Evolutionary conservation across 2,113 vertebrate species (phyloP), one percentile per base, ranked within the genome.

Genomic region (Serilophus lunatus): DNA sequence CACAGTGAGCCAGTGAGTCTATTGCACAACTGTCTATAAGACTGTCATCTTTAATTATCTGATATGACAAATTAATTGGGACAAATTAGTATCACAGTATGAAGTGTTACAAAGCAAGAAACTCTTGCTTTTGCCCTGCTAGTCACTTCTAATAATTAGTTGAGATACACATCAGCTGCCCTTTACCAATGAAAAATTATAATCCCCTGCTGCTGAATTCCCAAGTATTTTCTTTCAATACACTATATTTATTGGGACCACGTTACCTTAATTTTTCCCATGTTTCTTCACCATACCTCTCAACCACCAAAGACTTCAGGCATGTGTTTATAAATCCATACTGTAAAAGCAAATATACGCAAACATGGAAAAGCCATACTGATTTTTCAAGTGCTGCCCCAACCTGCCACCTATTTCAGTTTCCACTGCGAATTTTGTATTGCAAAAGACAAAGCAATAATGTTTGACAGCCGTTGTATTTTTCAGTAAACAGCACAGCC

Each of bases 301-400:
- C 98, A 68, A 98, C 94, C 51, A 98, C 95, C 92, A 98, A 66
- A 24, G 97, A 98, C 95, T 98, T 98, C 92, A 97, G 91, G 85
- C 97, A 98, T 2, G 94, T 97, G 86, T 98, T 98, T 92, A 98
- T 98, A 95, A 98, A 98, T 77, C 98, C 98, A 94, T 98, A 98
- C 98, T 98, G 97, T 54, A 95, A 82, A 94, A 70, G 38, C 44
- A 95, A 96, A 94, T 7, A 66, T 0, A 82, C 0, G 9, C 0
- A 9, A 88, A 88, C 70, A 74, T 29, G 45, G 82, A 29, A 29
- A 82, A 31, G 28, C 24, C 12, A 6, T 3, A 31, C 33, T 0
- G 40, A 4, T 71, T 38, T 82, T 57, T 35, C 68, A 40, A 60
- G 63, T 2, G 7, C 24, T n/a, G n/a, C 56, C 68, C 56, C 60